Base-by-base conservation (phyloP, 30 jellyfish, hydroid and myxozoan species). In the Turritopsis rubra region DNA sequence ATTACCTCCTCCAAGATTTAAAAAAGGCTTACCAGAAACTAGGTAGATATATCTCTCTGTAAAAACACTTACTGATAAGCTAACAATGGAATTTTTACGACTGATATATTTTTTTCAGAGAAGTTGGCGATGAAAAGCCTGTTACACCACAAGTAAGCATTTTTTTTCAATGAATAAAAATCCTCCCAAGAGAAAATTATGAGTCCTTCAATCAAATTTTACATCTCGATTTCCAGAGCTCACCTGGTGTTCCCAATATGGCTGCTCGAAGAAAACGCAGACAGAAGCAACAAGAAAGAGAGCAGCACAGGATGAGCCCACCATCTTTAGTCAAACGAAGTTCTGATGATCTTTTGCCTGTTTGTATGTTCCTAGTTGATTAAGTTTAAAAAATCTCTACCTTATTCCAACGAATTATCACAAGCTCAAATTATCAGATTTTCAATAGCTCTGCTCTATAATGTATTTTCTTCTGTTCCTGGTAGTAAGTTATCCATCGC, bases 251-350 rank as follows among this genome's bases (percentile, higher is more conserved):
- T 16, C 87, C 87, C 28, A 80, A 80, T 80, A 16, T 53, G 24
- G 87, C 83, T 21, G 87, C 87, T 13, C 28, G 87, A 25, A 53
- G 77, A 53, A 80, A 80, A 29, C 87, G 87, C 60, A 21, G 87
- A 8, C 87, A 80, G 52, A 28, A 80, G 1, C 81, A 52, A 80
- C 87, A 80, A 65, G 87, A 80, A 80, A 13, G 22, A 53, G 81
- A 53, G 23, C 13, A 27, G 17, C 80, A 72, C 21, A 41, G 13
- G 5, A 23, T 74, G 65, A 74, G 82, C 41, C 82, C 52, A 16
- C 82, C 82, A 68, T 23, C 77, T 16, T 68, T 68, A 22, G 31
- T n/a, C 16, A 68, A 68, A 68, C 77, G 77, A 9, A 27, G 77
- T 22, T 68, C 77, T 68, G 77, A 68, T n/a, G 30, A 27, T 27